Evolutionary conservation across 1,140 invertebrate species (phyloP), one percentile per base, ranked within the genome.

Genomic region (Antheraea pernyi): DNA sequence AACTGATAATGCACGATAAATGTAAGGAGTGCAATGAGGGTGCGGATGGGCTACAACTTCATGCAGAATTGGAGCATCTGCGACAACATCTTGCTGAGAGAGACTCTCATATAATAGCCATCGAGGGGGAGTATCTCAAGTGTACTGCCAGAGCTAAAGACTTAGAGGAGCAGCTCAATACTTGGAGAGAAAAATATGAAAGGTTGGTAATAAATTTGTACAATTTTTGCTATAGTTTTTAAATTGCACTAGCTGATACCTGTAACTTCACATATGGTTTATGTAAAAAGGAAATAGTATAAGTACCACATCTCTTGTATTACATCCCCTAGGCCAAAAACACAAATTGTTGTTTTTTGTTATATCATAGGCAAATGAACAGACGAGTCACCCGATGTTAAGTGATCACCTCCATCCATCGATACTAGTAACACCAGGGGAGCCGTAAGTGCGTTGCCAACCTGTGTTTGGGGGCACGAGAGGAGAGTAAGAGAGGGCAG

Each of bases 131-230:
- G 78, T 97, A 98, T 86, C 92, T 97, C 37, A 95, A 96, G 69
- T 96, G 97, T 83, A 96, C 95, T 8, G 94, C 97, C 68, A 96
- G 96, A 77, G 92, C 96, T 77, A 94, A 95, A 36, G 96, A 97
- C 67, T 93, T 98, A 53, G 96, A 96, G 81, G 97, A 98, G 75
- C 97, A 98, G 88, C 91, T 98, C 65, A 84, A 95, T 67, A 96
- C 96, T 77, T 98, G 97, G 95, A 95, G 98, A 84, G 97, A 98
- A 79, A 98, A 98, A 93, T 98, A 98, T 94, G 96, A 97, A 86
- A 95, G 96, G 96, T 96, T 30, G 22, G 22, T 30, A 30, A 86
- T 61, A 13, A 16, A 53, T 16, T 53, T 0, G 16, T 53, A 13
- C 5, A n/a, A 53, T 6, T 16, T n/a, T 53, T 53, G 46, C 16